Evolutionary conservation across 2,888 invertebrate genomes (phyloP), one percentile per base, ranked within the genome.

Genomic region (Saturnia japonica): DNA sequence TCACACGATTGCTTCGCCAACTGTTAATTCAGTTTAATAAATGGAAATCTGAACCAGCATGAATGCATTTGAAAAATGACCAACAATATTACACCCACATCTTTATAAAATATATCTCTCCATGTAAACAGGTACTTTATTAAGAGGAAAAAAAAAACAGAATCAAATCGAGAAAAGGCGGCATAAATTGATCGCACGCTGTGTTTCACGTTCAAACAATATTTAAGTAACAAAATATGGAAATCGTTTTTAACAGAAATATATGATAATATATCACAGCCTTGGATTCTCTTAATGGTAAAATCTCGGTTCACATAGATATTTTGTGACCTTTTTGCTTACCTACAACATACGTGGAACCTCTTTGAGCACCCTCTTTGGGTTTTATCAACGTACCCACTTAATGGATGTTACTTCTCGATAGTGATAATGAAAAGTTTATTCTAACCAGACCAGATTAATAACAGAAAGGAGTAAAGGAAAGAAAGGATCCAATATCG

Each of bases 1-100:
- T 62, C 66, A 71, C 22, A 68, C 66, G 60, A 75, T 72, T 22
- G 22, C n/a, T 22, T 7, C 9, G 54, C 7, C n/a, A 51, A n/a
- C 19, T 51, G 76, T 78, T 76, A 78, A 78, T 75, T 72, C 73
- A 68, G 72, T 72, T 77, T 76, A 76, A 80, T 77, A 81, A 75
- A 78, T 78, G 76, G 42, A 19, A 16, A 22, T 57, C 57, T 28
- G 60, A 67, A 70, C 51, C 14, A 69, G 22, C 42, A 79, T 80
- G 78, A 28, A 28, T 14, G 28, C 76, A 66, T 74, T 79, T 78
- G 77, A 82, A 83, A 83, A 82, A 83, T 77, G 76, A 74, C 75
- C 77, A 74, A 76, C 78, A 73, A 78, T 77, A 80, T 79, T 78
- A 75, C 80, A 75, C 84, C 86, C 81, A 86, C 85, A 74, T 73